These are phyloP conservation scores for Synergus laeviventris DNA, from an alignment of 2,888 invertebrate genomes.

Conservation along the genomic window DNA sequence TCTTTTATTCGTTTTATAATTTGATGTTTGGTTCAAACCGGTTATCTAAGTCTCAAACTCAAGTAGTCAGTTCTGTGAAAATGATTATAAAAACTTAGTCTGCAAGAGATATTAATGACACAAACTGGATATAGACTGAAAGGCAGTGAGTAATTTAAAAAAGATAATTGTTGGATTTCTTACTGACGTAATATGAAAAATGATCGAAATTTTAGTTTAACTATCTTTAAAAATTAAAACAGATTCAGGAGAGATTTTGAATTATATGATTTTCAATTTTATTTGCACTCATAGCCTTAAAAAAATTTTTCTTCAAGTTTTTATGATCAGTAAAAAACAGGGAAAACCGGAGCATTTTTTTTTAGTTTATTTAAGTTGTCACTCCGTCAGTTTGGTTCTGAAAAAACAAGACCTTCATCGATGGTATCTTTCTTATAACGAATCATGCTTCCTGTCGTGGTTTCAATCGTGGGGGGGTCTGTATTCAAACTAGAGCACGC, in stretches of 20 bases:
- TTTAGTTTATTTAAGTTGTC: too few species aligned
- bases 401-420: constrained; percentile 12
- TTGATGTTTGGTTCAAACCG: neutral
- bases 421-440: constrained; percentile 14
- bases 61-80: neutral
- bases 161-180: neutral
- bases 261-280: too few species aligned
- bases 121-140: neutral
- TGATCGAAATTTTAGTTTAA: too few species aligned
- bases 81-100: neutral
- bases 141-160: neutral
- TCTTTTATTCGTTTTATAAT: neutral
- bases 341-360: too few species aligned
- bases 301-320: too few species aligned
- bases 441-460: constrained; percentile 36
- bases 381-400: neutral
- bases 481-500: constrained; percentile 51
- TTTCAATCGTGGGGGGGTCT: constrained; percentile 47
- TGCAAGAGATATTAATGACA: neutral
- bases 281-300: too few species aligned
- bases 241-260: too few species aligned
- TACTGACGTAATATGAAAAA: neutral
- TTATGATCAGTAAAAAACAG: too few species aligned
- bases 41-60: neutral
- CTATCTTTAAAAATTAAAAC: too few species aligned